A percentile compares a stretch with the other conserved stretches of the same genome.
Conservation (phyloP, 2,797 vertebrate genomes). For the Astyanax mexicanus region DNA sequence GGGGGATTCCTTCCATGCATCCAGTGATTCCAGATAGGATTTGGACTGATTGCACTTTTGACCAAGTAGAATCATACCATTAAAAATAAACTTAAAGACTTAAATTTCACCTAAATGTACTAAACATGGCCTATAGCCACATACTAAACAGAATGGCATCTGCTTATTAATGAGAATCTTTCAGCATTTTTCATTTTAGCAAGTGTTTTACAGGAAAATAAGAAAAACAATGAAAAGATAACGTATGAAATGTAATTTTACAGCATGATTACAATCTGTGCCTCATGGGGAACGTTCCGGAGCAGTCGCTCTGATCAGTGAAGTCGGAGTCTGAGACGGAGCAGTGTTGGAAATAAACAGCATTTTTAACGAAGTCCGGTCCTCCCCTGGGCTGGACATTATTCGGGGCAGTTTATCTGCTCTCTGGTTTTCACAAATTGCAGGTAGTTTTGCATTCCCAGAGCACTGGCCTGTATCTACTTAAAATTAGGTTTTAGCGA, state of each 20-base stretch:
- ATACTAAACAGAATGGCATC: too few relatives aligned
- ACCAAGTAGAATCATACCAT: too few relatives aligned
- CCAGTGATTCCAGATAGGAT: too few relatives aligned
- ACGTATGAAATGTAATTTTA: background rate
- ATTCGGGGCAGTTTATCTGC: background rate
- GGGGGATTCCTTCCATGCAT: too few relatives aligned
- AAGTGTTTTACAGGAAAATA: background rate
- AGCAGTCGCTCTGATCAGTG: slow-evolving; percentile 23
- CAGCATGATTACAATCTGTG: background rate
- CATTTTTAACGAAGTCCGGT: slow-evolving; percentile 24
- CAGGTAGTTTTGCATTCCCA: background rate
- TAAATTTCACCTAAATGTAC: too few relatives aligned
- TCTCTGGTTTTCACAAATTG: slow-evolving; percentile 2
- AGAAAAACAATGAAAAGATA: background rate
- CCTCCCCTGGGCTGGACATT: slow-evolving; percentile 28
- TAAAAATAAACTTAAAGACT: too few relatives aligned
- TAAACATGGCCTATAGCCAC: too few relatives aligned
- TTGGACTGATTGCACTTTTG: too few relatives aligned
- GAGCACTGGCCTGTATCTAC: background rate
- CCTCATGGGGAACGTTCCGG: too few relatives aligned
- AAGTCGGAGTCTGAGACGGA: slow-evolving; percentile 9
- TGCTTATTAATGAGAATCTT: too few relatives aligned
- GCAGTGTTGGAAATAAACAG: slow-evolving; percentile 26
- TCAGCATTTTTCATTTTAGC: too few relatives aligned
- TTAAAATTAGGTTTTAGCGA: slow-evolving; percentile 16